Conservation (phyloP, 1,140 invertebrate genomes). For the Cydia fagiglandana region DNA sequence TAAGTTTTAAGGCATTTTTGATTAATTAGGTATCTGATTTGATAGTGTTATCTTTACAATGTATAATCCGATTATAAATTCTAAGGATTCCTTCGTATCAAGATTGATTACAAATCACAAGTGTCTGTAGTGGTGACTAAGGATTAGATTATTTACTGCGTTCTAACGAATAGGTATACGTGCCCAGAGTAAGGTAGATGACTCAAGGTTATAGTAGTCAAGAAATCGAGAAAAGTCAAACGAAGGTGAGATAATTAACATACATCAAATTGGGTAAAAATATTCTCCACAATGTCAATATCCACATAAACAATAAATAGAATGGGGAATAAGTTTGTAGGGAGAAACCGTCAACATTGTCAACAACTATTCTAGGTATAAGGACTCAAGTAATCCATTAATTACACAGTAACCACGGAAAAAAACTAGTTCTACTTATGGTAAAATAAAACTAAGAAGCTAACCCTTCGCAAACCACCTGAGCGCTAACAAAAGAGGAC, state of each 20-base stretch:
- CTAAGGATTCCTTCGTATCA: background rate
- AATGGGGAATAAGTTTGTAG: too few relatives aligned
- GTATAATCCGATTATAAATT: background rate
- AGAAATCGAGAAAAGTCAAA: too few relatives aligned
- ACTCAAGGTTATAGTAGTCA: background rate
- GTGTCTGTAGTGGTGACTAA: background rate
- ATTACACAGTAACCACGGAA: too few relatives aligned
- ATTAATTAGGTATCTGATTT: background rate
- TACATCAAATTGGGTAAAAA: too few relatives aligned
- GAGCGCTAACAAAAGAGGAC: background rate
- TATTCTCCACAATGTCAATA: too few relatives aligned
- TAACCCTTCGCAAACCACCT: background rate
- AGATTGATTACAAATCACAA: background rate
- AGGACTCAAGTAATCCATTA: too few relatives aligned
- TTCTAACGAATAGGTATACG: background rate
- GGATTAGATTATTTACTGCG: constrained; percentile 15
- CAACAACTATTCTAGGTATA: too few relatives aligned
- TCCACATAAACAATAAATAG: too few relatives aligned
- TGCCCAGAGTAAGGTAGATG: background rate
- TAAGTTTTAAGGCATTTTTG: background rate
- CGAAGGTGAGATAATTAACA: too few relatives aligned
- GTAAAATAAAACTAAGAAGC: background rate
- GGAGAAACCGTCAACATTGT: too few relatives aligned
- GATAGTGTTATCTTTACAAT: constrained; percentile 9
- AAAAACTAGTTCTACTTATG: background rate